A percentile compares a stretch with the other conserved stretches of the same genome.
These are phyloP conservation scores for Forbesichthys agassizii DNA, from an alignment of 2,113 vertebrate species.

Conservation along the genomic window DNA sequence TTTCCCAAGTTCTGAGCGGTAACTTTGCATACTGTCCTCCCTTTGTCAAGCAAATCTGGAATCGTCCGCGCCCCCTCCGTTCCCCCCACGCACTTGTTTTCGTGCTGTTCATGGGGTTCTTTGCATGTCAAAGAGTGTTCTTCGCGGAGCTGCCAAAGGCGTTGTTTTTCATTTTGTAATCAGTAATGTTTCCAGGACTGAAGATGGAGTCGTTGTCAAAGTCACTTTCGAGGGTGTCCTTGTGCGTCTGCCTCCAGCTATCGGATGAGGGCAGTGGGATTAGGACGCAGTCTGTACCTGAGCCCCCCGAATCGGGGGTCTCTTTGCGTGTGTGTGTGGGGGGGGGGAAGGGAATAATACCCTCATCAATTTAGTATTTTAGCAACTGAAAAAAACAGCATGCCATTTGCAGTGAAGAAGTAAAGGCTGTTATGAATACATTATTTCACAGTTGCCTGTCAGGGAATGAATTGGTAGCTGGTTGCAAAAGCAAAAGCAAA, in stretches of 20 bases:
- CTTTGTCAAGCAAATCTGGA: constrained; percentile 31
- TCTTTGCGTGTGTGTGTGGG: neutral
- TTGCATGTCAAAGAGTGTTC: constrained; percentile 35
- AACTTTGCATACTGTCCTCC: constrained; percentile 18
- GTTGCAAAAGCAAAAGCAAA: neutral
- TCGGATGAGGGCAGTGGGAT: constrained; percentile 30
- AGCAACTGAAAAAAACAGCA: constrained; percentile 57
- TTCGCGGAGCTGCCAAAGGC: constrained; percentile 27
- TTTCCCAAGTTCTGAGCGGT: constrained; percentile 17
- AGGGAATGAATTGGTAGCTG: constrained; percentile 20
- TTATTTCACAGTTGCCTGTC: constrained; percentile 58
- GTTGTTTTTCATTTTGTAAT: constrained; percentile 51
- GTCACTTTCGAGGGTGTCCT: constrained; percentile 48
- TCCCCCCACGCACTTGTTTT: constrained; percentile 29
- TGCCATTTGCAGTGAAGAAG: constrained; percentile 56
- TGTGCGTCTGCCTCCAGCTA: constrained; percentile 21
- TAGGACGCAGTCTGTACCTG: constrained; percentile 24
- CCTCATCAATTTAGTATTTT: constrained; percentile 43
- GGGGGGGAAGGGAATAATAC: neutral
- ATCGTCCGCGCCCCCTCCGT: constrained; percentile 4
- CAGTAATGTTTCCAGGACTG: constrained; percentile 24
- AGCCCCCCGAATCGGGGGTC: constrained; percentile 17
- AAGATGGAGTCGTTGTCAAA: constrained; percentile 30
- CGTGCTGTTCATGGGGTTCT: constrained; percentile 18
- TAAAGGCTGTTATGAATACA: constrained; percentile 57